These are phyloP conservation scores for Tipula unca DNA, from an alignment of 2,888 invertebrate species.

Conservation along the genomic window DNA sequence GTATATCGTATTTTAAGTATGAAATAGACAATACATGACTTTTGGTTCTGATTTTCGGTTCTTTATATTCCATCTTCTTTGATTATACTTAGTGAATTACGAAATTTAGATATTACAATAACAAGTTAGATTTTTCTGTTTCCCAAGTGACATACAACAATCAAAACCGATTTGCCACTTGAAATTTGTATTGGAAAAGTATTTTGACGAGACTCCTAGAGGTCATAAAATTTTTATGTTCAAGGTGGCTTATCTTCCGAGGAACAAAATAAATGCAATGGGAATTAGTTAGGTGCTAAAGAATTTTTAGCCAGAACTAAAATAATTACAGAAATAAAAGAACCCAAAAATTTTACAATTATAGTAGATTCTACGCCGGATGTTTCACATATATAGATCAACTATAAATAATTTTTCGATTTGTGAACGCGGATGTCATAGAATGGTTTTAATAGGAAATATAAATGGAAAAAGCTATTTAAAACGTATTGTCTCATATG, in stretches of 20 bases:
- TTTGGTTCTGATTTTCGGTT: too few relatives aligned
- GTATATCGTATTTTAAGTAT: too few relatives aligned
- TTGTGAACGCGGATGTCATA: neutral
- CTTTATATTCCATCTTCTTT: too few relatives aligned
- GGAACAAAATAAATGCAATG: neutral
- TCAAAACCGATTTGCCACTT: conserved; percentile 15
- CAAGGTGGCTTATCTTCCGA: neutral
- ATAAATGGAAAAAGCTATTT: neutral
- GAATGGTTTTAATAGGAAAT: conserved; percentile 22
- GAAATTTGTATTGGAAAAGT: conserved; percentile 19
- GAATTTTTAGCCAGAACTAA: neutral
- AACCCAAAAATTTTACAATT: too few relatives aligned
- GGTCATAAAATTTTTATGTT: neutral
- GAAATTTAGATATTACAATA: neutral
- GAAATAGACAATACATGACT: too few relatives aligned
- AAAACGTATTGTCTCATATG: neutral
- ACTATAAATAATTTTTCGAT: too few relatives aligned
- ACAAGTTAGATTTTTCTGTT: conserved; percentile 1
- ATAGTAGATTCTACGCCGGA: too few relatives aligned
- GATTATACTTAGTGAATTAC: neutral
- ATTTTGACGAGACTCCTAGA: neutral
- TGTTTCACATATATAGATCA: too few relatives aligned
- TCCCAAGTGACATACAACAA: neutral
- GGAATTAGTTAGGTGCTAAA: conserved; percentile 15
- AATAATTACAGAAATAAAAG: too few relatives aligned